Percentiles rank a stretch among this genome's conserved stretches.
Evolutionary conservation across 1,140 invertebrate species (phyloP).

Genomic region (Propsilocerus akamusi): DNA sequence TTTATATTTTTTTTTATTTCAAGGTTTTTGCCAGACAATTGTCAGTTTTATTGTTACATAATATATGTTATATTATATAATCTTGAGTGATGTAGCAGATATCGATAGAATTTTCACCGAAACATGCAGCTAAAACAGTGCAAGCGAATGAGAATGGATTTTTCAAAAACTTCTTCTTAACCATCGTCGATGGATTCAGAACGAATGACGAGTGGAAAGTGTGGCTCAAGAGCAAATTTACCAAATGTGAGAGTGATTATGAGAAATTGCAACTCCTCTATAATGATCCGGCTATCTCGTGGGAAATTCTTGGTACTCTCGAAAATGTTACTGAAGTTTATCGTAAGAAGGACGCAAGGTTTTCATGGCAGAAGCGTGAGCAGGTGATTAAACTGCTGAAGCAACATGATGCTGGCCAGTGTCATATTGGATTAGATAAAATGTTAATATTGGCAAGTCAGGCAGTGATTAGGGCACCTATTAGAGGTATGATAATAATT

Average conservation of each 20-base stretch:
- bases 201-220: constrained; percentile 21
- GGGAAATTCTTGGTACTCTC: constrained; percentile 24
- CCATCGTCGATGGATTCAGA: constrained; percentile 20
- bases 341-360: constrained; percentile 25
- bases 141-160: constrained; percentile 37
- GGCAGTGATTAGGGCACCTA: constrained; percentile 39
- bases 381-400: constrained; percentile 26
- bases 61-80: too few relatives aligned
- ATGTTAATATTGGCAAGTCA: constrained; percentile 37
- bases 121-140: constrained; percentile 34
- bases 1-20: too few relatives aligned
- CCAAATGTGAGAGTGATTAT: constrained; percentile 27
- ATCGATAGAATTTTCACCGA: constrained; percentile 18
- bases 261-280: constrained; percentile 30
- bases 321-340: constrained; percentile 26
- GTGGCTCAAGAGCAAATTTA: constrained; percentile 33
- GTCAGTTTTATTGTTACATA: too few relatives aligned
- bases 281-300: constrained; percentile 27
- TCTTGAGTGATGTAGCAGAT: constrained; percentile 7
- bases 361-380: constrained; percentile 23
- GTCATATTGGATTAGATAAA: constrained; percentile 18
- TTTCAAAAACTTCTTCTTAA: constrained; percentile 32
- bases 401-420: constrained; percentile 19
- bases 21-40: too few relatives aligned
- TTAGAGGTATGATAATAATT: constrained; percentile 22